Evolutionary conservation across 2,888 invertebrate species (phyloP), one percentile per base, ranked within the genome.

Genomic region (Drosophila parthenogenetica): DNA sequence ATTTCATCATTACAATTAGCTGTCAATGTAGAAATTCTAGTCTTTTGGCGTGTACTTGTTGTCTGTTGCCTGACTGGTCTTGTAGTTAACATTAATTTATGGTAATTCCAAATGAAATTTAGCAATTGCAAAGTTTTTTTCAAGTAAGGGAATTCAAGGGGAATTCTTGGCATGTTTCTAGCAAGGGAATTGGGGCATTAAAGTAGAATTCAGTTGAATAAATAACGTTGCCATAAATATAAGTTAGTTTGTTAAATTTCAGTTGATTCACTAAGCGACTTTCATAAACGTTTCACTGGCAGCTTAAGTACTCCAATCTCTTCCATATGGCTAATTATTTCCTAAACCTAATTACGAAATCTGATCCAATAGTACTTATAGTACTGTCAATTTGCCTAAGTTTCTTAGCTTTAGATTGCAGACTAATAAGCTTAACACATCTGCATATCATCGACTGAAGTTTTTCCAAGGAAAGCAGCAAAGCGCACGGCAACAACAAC

Each of bases 351-450:
- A 37, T 45, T 63, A 35, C 19, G 17, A 14, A 14, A 37, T 45
- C 32, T 57, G 49, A 53, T 57, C 13, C 35, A 43, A 51, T 68
- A 48, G 53, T 51, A 37, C 68, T 68, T 59, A 62, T 29, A 42
- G 7, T 16, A 7, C 13, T 29, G 17, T 3, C 32, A 51, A 59
- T 62, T 69, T 59, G 35, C 58, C 49, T 49, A 59, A 57, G 37
- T 69, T 59, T 22, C 43, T 40, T n/a, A 39, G 29, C 35, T 60
- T 45, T 7, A 40, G 63, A 58, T 64, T 62, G 64, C 58, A 14
- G 64, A 62, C 76, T 76, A 76, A 76, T 76, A 76, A 76, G 77
- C 77, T 72, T 65, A 72, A 29, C 64, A 64, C 67, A 67, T 71
- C 67, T 72, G 68, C 64, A 64, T 57, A 68, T 50, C 48, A 55